phyloP scores from a whole-genome alignment of 2,113 vertebrate genomes.

The Symphodus melops region DNA sequence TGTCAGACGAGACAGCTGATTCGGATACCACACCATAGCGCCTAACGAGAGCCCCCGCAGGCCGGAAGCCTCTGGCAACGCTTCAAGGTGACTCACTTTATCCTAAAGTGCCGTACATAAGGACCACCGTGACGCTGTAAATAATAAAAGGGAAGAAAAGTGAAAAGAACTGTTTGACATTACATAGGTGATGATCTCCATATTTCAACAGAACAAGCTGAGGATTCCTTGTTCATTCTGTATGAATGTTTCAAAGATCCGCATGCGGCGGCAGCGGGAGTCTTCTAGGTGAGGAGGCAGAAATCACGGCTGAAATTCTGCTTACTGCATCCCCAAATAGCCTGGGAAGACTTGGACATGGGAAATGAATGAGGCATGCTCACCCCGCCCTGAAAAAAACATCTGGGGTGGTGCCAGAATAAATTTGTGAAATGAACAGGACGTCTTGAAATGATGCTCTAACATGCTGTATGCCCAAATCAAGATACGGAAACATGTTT shows the following conservation, averaged over 20 bases:
- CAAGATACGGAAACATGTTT: conserved; percentile 24
- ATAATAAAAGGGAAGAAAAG: conserved; percentile 52
- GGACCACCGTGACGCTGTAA: conserved; percentile 42
- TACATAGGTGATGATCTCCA: conserved; percentile 15
- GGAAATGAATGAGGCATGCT: conserved; percentile 42
- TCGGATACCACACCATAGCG: conserved; percentile 38
- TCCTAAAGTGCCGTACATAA: conserved; percentile 28
- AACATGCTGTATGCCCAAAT: conserved; percentile 13
- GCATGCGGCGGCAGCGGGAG: background rate
- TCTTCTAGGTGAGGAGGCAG: conserved; percentile 5
- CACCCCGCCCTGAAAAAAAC: conserved; percentile 42
- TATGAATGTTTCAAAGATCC: conserved; percentile 47
- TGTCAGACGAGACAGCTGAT: conserved; percentile 55
- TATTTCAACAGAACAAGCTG: conserved; percentile 1
- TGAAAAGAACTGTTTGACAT: conserved; percentile 25
- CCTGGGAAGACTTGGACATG: conserved; percentile 20
- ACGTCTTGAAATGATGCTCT: conserved; percentile 31
- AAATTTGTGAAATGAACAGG: conserved; percentile 22
- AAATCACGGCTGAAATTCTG: conserved; percentile 18
- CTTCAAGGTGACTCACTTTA: conserved; percentile 60
- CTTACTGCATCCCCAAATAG: conserved; percentile 27
- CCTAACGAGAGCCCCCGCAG: conserved; percentile 61
- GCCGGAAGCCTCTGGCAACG: conserved; percentile 37
- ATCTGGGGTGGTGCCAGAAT: conserved; percentile 22
- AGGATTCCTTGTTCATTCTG: conserved; percentile 18